Base-by-base conservation (phyloP, 2,888 invertebrate genomes). In the Baccha elongata region DNA sequence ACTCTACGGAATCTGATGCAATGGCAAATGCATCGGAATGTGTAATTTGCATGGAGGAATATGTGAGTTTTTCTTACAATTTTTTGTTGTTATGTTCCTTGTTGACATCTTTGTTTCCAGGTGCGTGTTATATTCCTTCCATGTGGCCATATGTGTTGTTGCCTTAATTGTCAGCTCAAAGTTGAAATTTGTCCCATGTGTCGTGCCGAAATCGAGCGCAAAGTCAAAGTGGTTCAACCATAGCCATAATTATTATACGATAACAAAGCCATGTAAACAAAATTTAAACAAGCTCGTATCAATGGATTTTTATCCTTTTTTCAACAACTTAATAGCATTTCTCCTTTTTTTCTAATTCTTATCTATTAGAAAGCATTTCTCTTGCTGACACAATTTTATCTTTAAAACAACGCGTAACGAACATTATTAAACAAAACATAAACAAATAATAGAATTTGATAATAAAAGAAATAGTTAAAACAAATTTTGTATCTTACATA, bases 101-200 rank as follows among this genome's bases (percentile, higher is more conserved):
- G 23, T n/a, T 17, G 6, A 37, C n/a, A 19, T 32, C 8, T 44
- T 48, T 48, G 0, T 62, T 15, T 44, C 6, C 40, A 95, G 95
- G 94, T 94, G 86, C 93, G 94, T 89, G 92, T 96, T 62, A 94
- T 97, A 87, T 96, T 96, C 92, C 93, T 97, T 86, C 96, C 96
- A 68, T 97, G 97, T 89, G 97, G 97, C 69, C 97, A 97, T 90
- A 93, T 96, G 88, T 97, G 97, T 88, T 95, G 95, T 88, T 97
- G 97, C 90, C 90, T 92, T 62, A 88, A 90, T 60, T 97, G 97
- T 91, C 93, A 95, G 55, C 89, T 88, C 11, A 87, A 90, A 83
- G 91, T 91, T 86, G 91, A 93, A 1, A 91, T 91, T 78, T 97
- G 97, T 90, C 97, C 97, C 5, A 93, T 97, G 92, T 97, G 97